Evolutionary conservation across 2,113 vertebrate species (phyloP).

Genomic region (Columba livia): DNA sequence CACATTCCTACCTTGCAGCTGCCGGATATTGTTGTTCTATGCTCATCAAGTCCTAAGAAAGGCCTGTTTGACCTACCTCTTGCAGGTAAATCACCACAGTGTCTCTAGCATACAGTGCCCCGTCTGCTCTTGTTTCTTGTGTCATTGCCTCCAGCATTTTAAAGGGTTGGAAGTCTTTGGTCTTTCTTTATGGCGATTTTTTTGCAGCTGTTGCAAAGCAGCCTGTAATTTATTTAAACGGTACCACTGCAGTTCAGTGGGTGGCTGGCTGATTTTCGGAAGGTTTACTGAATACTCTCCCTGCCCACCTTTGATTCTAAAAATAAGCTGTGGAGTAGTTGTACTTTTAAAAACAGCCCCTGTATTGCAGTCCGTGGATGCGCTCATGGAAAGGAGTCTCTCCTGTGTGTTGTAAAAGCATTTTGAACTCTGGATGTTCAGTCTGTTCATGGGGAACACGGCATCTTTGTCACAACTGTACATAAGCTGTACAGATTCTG

Average conservation of each 20-base stretch:
- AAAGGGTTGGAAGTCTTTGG: background rate
- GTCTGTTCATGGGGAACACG: accelerated
- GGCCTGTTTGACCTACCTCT: background rate
- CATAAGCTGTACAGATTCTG: background rate
- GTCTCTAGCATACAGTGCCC: background rate
- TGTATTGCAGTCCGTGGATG: background rate
- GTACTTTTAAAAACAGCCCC: background rate
- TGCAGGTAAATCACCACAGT: background rate
- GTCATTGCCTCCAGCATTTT: background rate
- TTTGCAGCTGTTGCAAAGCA: background rate
- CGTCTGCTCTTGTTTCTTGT: background rate
- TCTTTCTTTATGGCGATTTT: background rate
- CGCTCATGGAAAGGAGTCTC: background rate
- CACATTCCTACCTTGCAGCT: slow-evolving; percentile 54
- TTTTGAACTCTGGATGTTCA: background rate
- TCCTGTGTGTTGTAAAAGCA: background rate
- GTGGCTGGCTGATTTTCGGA: slow-evolving; percentile 46
- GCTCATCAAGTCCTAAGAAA: background rate
- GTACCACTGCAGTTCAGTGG: slow-evolving; percentile 27
- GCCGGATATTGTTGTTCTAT: slow-evolving; percentile 6
- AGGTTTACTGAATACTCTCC: background rate
- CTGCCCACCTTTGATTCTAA: slow-evolving; percentile 18
- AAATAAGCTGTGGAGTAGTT: slow-evolving; percentile 13
- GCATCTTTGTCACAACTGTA: background rate
- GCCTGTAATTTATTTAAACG: background rate